phyloP scores from a whole-genome alignment of 64 coral and sea anemone species.

The Montipora efflorescens region DNA sequence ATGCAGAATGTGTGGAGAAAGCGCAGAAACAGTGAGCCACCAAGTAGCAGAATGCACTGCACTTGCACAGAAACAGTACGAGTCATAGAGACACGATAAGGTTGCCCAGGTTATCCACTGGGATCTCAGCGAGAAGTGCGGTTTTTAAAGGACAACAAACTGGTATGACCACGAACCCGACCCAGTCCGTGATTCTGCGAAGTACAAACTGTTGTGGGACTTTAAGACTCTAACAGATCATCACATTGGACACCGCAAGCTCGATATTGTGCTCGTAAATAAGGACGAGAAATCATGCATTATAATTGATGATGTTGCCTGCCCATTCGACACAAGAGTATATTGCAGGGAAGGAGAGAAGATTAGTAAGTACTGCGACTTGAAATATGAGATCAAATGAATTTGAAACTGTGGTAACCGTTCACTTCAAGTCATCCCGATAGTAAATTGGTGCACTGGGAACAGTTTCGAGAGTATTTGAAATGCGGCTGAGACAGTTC shows the following conservation, averaged over 20 bases:
- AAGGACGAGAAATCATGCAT: neutral
- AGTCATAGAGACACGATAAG: too few species aligned
- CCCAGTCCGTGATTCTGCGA: neutral
- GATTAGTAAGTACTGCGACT: neutral
- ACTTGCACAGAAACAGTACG: too few species aligned
- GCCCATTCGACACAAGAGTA: neutral
- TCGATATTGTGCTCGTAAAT: neutral
- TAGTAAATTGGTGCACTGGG: neutral
- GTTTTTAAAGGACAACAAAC: neutral
- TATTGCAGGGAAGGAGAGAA: neutral
- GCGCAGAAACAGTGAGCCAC: neutral
- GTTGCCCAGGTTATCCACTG: too few species aligned
- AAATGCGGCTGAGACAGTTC: neutral
- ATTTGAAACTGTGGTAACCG: neutral
- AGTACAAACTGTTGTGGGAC: neutral
- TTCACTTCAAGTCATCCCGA: constrained; percentile 20
- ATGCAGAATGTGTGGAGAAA: constrained; percentile 17
- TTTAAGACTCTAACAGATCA: neutral
- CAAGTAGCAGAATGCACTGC: neutral
- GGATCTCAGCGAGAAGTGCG: constrained; percentile 6
- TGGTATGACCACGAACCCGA: constrained; percentile 16
- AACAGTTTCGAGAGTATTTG: neutral
- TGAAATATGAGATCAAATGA: neutral
- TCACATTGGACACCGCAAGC: neutral
- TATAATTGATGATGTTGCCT: neutral